A percentile compares a stretch with the other conserved stretches of the same genome.
phyloP scores from a whole-genome alignment of 2,888 invertebrate species.

The Tetragnatha montana region DNA sequence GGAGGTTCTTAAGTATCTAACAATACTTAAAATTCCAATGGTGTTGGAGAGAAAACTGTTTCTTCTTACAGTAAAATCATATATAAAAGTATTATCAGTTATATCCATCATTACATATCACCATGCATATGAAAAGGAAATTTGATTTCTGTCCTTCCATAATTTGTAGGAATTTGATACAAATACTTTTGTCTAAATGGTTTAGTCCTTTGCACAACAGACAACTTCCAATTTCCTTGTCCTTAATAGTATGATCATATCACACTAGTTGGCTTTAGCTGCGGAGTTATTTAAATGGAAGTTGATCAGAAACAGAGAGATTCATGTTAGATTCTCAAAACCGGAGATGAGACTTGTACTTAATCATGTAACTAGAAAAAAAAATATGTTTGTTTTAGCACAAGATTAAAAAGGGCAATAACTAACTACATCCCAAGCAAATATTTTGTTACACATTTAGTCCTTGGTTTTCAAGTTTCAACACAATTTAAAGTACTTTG shows the following conservation, averaged over 20 bases:
- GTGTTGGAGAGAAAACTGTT: neutral
- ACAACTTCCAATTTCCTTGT: neutral
- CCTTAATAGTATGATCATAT: neutral
- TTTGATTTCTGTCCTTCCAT: neutral
- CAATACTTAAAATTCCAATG: neutral
- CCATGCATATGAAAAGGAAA: neutral
- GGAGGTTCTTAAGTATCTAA: conserved; percentile 17
- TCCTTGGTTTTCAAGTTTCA: too few species aligned
- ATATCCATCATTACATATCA: neutral
- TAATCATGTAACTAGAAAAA: conserved; percentile 87
- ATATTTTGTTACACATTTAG: too few species aligned
- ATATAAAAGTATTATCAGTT: neutral
- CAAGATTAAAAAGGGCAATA: neutral
- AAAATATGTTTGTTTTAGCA: conserved; percentile 73
- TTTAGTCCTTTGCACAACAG: neutral
- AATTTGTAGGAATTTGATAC: neutral
- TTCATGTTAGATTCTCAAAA: conserved; percentile 78
- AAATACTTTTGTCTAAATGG: neutral
- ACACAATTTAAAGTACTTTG: conserved; percentile 35
- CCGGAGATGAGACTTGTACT: conserved; percentile 90
- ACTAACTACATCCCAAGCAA: neutral
- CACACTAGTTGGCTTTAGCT: neutral
- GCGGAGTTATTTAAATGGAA: neutral
- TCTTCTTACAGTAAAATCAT: neutral
- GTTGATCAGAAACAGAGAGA: neutral